A percentile compares a stretch with the other conserved stretches of the same genome.
Conservation (phyloP, 2,113 vertebrate genomes). For the Mobula birostris region DNA sequence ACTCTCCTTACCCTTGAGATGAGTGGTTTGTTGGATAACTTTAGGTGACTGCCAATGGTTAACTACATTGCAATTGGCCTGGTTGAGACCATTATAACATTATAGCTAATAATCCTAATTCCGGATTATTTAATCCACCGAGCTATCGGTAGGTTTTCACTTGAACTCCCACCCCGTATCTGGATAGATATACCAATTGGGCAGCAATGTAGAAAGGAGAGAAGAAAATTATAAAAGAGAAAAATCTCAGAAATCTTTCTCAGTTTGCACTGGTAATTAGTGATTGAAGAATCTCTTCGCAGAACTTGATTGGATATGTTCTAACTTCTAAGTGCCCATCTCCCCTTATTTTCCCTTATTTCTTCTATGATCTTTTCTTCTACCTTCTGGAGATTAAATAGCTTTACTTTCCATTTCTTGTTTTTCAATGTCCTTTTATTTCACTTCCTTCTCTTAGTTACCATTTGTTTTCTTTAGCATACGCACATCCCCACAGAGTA, state of each 20-base stretch:
- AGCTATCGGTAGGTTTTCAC: too few species aligned
- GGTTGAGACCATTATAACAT: too few species aligned
- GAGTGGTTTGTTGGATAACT: too few species aligned
- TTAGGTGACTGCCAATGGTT: too few species aligned
- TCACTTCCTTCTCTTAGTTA: background rate
- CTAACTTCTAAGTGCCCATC: background rate
- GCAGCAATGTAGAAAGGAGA: background rate
- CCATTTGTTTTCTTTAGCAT: background rate
- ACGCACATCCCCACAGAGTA: background rate
- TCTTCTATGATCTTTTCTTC: background rate
- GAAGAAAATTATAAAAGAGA: background rate
- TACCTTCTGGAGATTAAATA: background rate
- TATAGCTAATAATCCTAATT: too few species aligned
- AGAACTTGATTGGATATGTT: background rate
- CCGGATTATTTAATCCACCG: too few species aligned
- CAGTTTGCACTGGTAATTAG: background rate
- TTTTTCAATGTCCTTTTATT: conserved; percentile 13
- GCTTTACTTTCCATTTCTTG: background rate
- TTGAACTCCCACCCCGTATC: too few species aligned
- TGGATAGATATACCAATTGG: too few species aligned
- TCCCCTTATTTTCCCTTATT: background rate
- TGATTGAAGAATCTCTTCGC: background rate
- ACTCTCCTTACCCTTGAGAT: too few species aligned
- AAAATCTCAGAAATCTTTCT: background rate
- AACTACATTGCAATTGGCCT: too few species aligned